A percentile compares a stretch with the other conserved stretches of the same genome.
phyloP scores from a whole-genome alignment of 2,797 vertebrate species.

The Melanotaenia trifasciata region DNA sequence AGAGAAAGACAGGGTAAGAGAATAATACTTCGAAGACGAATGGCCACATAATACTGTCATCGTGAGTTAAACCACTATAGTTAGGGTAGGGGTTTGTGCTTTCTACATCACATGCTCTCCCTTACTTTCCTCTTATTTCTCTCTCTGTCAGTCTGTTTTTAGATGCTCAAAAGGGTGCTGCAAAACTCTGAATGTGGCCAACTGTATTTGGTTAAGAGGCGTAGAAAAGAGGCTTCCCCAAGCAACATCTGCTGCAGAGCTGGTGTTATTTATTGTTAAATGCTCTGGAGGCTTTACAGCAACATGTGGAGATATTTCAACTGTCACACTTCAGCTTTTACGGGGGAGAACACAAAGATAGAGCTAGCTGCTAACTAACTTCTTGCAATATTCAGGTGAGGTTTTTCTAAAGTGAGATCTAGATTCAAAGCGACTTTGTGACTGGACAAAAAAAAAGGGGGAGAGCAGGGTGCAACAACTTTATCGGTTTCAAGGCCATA shows the following conservation, averaged over 20 bases:
- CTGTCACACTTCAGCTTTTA: constrained; percentile 72
- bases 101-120: constrained; percentile 57
- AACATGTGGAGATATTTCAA: constrained; percentile 76
- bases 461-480: constrained; percentile 62
- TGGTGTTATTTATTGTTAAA: constrained; percentile 77
- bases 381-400: constrained; percentile 30
- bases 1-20: constrained; percentile 56
- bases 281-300: constrained; percentile 72
- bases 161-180: constrained; percentile 37
- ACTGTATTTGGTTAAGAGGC: constrained; percentile 75
- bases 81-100: constrained; percentile 63
- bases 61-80: constrained; percentile 73
- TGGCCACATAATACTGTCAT: constrained; percentile 79
- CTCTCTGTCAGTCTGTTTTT: constrained; percentile 35
- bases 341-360: constrained; percentile 47
- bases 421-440: constrained; percentile 46
- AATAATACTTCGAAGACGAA: constrained; percentile 78
- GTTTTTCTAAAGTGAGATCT: background rate
- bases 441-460: constrained; percentile 45
- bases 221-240: constrained; percentile 68
- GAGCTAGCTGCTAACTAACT: constrained; percentile 31
- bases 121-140: constrained; percentile 26
- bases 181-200: constrained; percentile 55
- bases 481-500: constrained; percentile 76
- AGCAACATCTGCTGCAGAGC: constrained; percentile 76